Percentiles rank a stretch among this genome's conserved stretches.
phyloP scores from a whole-genome alignment of 2,113 vertebrate genomes.

The Tragelaphus strepsiceros region DNA sequence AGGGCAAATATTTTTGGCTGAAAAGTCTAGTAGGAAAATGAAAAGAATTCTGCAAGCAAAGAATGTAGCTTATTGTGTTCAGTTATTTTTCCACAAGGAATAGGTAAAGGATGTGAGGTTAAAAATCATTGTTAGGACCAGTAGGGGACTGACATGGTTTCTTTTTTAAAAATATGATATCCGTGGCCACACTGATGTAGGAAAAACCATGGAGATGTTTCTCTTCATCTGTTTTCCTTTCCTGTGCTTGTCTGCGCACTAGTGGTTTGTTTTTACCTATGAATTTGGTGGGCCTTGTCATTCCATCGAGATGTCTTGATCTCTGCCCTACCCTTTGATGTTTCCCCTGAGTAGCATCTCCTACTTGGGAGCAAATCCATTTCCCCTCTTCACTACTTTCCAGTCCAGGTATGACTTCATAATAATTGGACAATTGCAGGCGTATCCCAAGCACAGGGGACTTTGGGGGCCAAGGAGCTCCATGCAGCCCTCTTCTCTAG shows the following conservation, averaged over 20 bases:
- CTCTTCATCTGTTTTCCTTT: neutral
- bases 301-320: neutral
- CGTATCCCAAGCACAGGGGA: neutral
- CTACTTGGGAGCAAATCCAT: neutral
- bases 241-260: neutral
- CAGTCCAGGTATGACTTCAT: neutral
- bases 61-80: neutral
- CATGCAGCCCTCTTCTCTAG: neutral
- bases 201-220: neutral
- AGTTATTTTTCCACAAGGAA: neutral
- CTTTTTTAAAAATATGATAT: neutral
- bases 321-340: neutral
- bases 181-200: neutral
- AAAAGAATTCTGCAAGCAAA: neutral
- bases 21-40: conserved; percentile 1
- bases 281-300: neutral
- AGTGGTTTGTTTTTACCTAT: neutral
- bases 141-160: neutral
- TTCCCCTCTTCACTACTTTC: neutral
- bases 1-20: neutral
- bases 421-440: neutral
- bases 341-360: neutral
- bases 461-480: neutral
- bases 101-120: neutral
- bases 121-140: neutral